These are phyloP conservation scores for Athene cunicularia DNA, from an alignment of 2,113 vertebrate genomes.

Conservation along the genomic window DNA sequence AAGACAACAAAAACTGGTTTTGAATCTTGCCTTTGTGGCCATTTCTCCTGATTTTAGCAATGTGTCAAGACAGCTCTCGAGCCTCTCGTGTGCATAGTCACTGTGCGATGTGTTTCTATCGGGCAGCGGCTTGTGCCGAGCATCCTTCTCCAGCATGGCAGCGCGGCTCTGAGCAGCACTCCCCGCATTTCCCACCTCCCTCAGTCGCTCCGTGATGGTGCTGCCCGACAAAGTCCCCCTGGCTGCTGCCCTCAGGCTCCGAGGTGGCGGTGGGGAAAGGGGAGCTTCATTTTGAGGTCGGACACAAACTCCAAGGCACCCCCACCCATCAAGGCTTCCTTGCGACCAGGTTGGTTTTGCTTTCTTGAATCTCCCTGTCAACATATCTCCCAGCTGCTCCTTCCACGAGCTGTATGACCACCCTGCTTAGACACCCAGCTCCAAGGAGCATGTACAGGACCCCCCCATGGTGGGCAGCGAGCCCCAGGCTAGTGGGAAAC, in stretches of 20 bases:
- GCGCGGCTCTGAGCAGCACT: background rate
- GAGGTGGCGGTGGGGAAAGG: no score
- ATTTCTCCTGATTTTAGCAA: background rate
- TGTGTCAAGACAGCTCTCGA: background rate
- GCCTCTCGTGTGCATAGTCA: fast-evolving
- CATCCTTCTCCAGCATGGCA: background rate
- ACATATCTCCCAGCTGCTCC: background rate
- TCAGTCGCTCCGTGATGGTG: background rate
- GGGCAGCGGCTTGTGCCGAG: background rate
- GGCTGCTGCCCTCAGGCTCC: background rate
- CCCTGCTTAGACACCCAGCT: background rate
- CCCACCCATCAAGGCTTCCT: background rate
- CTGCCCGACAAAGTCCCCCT: background rate
- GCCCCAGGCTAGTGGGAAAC: background rate
- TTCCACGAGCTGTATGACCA: background rate
- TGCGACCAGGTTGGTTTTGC: background rate
- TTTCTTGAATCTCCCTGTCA: background rate
- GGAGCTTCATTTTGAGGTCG: fast-evolving
- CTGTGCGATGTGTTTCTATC: background rate
- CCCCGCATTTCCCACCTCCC: background rate
- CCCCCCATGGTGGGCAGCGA: background rate
- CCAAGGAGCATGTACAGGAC: background rate
- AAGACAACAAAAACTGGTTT: background rate
- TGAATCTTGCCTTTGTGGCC: background rate
- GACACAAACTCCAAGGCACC: fast-evolving